phyloP scores from a whole-genome alignment of 1,140 invertebrate species.

The Drosophila nebulosa region DNA sequence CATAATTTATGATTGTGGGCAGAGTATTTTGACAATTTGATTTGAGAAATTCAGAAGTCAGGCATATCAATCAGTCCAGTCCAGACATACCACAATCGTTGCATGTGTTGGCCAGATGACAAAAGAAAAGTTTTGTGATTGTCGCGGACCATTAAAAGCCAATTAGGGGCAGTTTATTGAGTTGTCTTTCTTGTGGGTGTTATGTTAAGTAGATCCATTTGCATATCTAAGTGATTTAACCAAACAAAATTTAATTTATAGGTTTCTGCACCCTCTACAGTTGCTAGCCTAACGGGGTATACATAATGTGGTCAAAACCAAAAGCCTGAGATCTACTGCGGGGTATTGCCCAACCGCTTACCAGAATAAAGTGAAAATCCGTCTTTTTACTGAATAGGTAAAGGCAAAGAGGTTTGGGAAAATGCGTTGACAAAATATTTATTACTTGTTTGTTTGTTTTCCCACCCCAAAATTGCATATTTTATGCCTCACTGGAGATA shows the following conservation, averaged over 20 bases:
- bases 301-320: background rate
- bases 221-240: slow-evolving; percentile 16
- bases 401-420: slow-evolving; percentile 16
- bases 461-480: slow-evolving; percentile 23
- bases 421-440: background rate
- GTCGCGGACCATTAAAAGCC: slow-evolving; percentile 55
- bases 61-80: slow-evolving; percentile 54
- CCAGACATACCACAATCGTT: background rate
- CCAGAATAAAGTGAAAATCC: background rate
- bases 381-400: no score
- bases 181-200: slow-evolving; percentile 37
- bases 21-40: slow-evolving; percentile 73
- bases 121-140: slow-evolving; percentile 42
- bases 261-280: background rate
- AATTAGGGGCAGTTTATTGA: slow-evolving; percentile 66
- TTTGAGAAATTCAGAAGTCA: slow-evolving; percentile 35
- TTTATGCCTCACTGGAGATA: slow-evolving; percentile 14
- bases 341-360: background rate
- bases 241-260: slow-evolving; percentile 10
- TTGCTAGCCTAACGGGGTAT: background rate
- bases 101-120: slow-evolving; percentile 32
- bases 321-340: background rate
- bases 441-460: background rate
- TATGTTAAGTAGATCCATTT: slow-evolving; percentile 43
- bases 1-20: slow-evolving; percentile 59